Evolutionary conservation across 2,113 vertebrate genomes (phyloP).

Genomic region (Neolamprologus fasciatus): DNA sequence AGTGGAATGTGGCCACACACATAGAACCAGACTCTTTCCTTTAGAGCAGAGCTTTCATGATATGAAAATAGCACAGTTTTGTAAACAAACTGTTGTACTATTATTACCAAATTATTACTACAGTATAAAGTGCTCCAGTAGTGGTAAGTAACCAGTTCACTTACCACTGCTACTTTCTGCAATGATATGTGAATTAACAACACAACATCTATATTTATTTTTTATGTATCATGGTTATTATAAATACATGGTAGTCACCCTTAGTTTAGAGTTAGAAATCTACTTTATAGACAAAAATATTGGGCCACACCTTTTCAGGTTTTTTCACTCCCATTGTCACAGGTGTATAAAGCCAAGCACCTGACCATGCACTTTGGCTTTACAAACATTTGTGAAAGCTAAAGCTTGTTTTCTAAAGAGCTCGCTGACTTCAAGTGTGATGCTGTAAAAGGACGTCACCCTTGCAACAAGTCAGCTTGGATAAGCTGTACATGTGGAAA

Average conservation of each 20-base stretch:
- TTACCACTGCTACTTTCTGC: neutral
- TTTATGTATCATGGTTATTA: neutral
- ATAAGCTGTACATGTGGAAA: neutral
- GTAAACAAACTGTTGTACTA: neutral
- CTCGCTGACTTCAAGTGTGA: neutral
- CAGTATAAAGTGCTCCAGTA: neutral
- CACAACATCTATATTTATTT: neutral
- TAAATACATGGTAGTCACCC: neutral
- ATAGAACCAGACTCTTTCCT: neutral
- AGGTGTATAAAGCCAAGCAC: neutral
- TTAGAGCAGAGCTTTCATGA: neutral
- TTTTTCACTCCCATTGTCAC: fast-evolving
- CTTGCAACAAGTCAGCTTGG: neutral
- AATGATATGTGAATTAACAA: neutral
- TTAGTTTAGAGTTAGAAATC: fast-evolving
- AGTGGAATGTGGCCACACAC: neutral
- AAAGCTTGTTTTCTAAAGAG: neutral
- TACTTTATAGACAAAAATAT: neutral
- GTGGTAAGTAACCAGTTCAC: neutral
- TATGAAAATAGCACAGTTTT: neutral
- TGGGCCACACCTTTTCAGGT: fast-evolving
- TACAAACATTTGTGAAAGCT: neutral
- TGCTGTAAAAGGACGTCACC: neutral
- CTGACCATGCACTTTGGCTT: neutral
- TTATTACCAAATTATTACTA: neutral